Conservation (phyloP, 2,113 vertebrate species). For the Uria aalge region DNA sequence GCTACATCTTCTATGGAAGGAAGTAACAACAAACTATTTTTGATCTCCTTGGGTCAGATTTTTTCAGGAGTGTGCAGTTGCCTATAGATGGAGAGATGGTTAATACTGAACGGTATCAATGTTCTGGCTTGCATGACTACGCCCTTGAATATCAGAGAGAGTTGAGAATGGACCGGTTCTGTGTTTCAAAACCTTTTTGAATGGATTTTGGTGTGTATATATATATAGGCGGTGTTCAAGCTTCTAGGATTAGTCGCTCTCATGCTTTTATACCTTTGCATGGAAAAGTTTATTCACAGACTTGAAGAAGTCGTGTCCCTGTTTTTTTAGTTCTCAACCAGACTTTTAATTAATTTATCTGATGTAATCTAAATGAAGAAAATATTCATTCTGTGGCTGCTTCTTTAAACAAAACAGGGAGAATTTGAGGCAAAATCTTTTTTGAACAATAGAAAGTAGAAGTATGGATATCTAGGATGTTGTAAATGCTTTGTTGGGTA, state of each 20-base stretch:
- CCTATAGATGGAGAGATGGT: neutral
- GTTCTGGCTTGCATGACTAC: neutral
- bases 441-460: neutral
- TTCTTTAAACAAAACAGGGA: neutral
- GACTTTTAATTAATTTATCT: neutral
- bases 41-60: neutral
- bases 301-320: neutral
- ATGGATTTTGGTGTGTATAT: neutral
- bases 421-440: neutral
- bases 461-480: neutral
- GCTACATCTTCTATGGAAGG: neutral
- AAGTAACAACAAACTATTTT: neutral
- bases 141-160: neutral
- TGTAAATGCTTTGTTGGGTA: neutral
- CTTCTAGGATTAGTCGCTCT: neutral
- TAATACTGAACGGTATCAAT: neutral
- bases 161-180: neutral
- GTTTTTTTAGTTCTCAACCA: neutral
- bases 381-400: accelerated
- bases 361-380: neutral
- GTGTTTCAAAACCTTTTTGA: neutral
- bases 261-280: neutral
- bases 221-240: neutral
- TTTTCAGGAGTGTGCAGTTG: neutral
- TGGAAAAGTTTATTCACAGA: neutral